phyloP scores from a whole-genome alignment of 2,888 invertebrate species.

The Octodonta nipae region DNA sequence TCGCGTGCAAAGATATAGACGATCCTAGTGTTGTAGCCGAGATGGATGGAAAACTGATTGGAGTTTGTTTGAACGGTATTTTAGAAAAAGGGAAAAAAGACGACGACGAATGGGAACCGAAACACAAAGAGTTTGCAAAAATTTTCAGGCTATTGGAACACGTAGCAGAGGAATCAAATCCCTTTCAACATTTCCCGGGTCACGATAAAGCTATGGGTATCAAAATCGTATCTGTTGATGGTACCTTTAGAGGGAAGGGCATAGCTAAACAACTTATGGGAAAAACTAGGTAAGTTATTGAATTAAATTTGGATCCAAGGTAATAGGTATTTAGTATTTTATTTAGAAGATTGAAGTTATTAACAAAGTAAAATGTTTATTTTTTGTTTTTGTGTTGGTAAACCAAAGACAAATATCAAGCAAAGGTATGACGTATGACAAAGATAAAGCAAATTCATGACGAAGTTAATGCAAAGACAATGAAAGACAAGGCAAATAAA shows the following conservation, averaged over 20 bases:
- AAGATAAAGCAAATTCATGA: too few relatives aligned
- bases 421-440: too few relatives aligned
- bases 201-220: slow-evolving; percentile 45
- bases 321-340: not conserved
- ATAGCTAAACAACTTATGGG: slow-evolving; percentile 50
- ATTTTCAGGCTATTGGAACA: slow-evolving; percentile 47
- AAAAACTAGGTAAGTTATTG: slow-evolving; percentile 44
- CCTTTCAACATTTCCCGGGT: slow-evolving; percentile 45
- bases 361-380: too few relatives aligned
- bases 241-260: slow-evolving; percentile 50
- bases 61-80: slow-evolving; percentile 30
- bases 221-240: slow-evolving; percentile 54
- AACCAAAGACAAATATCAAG: too few relatives aligned
- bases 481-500: too few relatives aligned
- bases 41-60: slow-evolving; percentile 40
- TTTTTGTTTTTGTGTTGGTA: too few relatives aligned
- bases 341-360: too few relatives aligned
- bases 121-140: slow-evolving; percentile 49
- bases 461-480: too few relatives aligned
- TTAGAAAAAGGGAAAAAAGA: slow-evolving; percentile 18
- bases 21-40: slow-evolving; percentile 53
- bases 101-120: slow-evolving; percentile 19
- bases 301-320: not conserved
- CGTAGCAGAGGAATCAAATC: slow-evolving; percentile 42
- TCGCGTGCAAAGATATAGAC: slow-evolving; percentile 41